phyloP scores from a whole-genome alignment of 2,797 vertebrate genomes.

The Oryzias dopingdopingensis region DNA sequence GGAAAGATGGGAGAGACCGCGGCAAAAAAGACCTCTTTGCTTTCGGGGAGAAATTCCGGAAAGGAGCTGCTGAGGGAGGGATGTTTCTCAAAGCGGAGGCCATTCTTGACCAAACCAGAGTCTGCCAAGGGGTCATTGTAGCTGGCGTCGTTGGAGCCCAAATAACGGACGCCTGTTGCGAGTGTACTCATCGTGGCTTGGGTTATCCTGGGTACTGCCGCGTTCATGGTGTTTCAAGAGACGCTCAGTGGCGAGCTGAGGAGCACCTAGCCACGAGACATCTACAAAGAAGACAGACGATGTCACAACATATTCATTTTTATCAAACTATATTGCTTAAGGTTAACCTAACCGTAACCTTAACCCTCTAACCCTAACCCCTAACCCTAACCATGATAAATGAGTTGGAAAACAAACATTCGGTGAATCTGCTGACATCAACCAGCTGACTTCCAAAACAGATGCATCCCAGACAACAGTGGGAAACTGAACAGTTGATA shows the following conservation, averaged over 20 bases:
- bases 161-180: constrained; percentile 89
- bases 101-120: constrained; percentile 55
- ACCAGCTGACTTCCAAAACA: constrained; percentile 68
- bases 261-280: constrained; percentile 29
- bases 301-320: neutral
- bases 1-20: constrained; percentile 81
- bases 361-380: too few species aligned
- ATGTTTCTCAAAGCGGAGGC: constrained; percentile 83
- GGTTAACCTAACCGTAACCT: too few species aligned
- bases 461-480: constrained; percentile 72
- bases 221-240: constrained; percentile 86
- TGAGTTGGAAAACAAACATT: constrained; percentile 20
- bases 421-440: constrained; percentile 32
- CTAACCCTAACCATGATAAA: neutral
- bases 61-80: constrained; percentile 84
- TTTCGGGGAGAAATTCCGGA: constrained; percentile 82
- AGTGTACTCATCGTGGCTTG: constrained; percentile 90
- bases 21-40: constrained; percentile 80
- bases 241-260: constrained; percentile 43
- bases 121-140: constrained; percentile 70
- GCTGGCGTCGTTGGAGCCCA: constrained; percentile 90
- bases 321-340: neutral
- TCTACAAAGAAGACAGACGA: constrained; percentile 23
- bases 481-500: constrained; percentile 73
- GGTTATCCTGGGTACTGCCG: constrained; percentile 87